These are phyloP conservation scores for Stichodactyla helianthus DNA, from an alignment of 64 coral and sea anemone species.

Conservation along the genomic window DNA sequence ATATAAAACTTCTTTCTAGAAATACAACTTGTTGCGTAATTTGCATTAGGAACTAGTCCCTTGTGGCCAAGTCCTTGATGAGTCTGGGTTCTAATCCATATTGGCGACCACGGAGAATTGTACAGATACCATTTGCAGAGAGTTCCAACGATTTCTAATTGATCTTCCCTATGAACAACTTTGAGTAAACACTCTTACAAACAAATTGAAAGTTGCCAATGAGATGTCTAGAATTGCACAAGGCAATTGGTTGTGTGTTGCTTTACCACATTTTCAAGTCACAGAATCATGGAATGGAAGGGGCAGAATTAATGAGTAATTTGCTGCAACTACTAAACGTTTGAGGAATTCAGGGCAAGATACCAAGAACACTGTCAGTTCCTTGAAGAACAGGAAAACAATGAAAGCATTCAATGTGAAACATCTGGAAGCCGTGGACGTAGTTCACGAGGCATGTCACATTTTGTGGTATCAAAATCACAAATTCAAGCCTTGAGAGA, in stretches of 20 bases:
- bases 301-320: neutral
- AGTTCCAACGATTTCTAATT: no score
- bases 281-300: neutral
- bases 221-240: neutral
- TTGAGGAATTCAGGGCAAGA: slow-evolving; percentile 24
- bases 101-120: no score
- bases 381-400: slow-evolving; percentile 29
- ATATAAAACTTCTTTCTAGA: no score
- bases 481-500: slow-evolving; percentile 44
- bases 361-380: slow-evolving; percentile 38
- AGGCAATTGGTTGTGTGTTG: neutral
- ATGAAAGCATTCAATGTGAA: slow-evolving; percentile 28
- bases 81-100: no score
- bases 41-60: no score
- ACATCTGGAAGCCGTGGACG: slow-evolving; percentile 3
- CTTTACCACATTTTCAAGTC: neutral
- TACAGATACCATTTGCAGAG: no score
- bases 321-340: neutral
- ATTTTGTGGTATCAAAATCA: slow-evolving; percentile 32
- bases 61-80: no score
- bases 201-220: neutral
- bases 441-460: slow-evolving; percentile 17
- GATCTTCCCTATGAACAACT: no score
- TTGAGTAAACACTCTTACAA: neutral
- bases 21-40: no score